These are phyloP conservation scores for Psilopsiagon aurifrons DNA, from an alignment of 2,113 vertebrate species.

Conservation along the genomic window DNA sequence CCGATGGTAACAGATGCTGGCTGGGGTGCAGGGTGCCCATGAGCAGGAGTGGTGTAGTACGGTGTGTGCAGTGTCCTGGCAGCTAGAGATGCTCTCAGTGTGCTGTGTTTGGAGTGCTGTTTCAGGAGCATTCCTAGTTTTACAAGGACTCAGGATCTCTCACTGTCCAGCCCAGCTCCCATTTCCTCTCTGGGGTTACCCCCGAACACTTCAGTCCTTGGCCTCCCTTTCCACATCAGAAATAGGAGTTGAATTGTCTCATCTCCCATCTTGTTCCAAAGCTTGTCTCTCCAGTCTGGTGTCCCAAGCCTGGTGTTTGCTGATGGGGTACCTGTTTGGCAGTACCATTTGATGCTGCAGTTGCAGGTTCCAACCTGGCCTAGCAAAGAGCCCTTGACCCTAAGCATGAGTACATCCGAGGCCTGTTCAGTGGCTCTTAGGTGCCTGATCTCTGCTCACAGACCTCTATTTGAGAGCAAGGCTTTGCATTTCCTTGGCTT, in stretches of 20 bases:
- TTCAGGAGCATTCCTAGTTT: neutral
- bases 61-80: neutral
- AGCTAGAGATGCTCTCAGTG: too few species aligned
- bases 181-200: neutral
- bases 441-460: neutral
- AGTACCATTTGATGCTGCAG: accelerated
- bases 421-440: accelerated
- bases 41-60: neutral
- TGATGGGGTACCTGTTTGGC: accelerated
- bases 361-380: accelerated
- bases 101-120: neutral
- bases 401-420: accelerated
- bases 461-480: neutral
- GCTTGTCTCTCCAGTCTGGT: neutral
- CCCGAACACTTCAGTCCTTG: neutral
- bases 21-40: neutral
- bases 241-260: neutral
- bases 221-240: neutral
- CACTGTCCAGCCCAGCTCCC: neutral
- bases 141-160: neutral
- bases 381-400: accelerated
- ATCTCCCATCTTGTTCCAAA: neutral
- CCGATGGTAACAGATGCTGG: neutral
- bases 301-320: neutral
- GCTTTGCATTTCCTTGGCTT: neutral